Conservation (phyloP, 2,113 vertebrate genomes). For the Elanus axillaris region DNA sequence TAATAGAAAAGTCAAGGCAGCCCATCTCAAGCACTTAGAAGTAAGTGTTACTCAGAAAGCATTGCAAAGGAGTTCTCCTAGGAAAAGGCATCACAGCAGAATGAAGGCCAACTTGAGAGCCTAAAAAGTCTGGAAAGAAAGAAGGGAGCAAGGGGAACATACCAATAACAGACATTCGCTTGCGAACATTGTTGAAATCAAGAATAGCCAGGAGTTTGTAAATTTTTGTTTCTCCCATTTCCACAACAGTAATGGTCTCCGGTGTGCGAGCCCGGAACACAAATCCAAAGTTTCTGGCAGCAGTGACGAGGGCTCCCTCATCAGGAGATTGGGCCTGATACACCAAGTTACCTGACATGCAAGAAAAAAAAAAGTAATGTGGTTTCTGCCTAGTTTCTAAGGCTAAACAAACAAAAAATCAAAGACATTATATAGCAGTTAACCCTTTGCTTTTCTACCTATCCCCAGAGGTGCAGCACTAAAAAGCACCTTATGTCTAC, state of each 20-base stretch:
- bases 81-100: not conserved
- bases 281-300: constrained; percentile 93
- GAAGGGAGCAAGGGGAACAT: not conserved
- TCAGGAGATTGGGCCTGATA: constrained; percentile 98
- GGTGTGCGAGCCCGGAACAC: constrained; percentile 89
- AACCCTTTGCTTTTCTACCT: not conserved
- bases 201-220: constrained; percentile 89
- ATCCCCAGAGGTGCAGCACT: not conserved
- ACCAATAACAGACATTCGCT: constrained; percentile 98
- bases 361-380: not conserved
- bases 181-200: constrained; percentile 92
- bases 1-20: not conserved
- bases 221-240: constrained; percentile 80
- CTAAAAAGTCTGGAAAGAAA: not conserved
- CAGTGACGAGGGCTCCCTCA: constrained; percentile 92
- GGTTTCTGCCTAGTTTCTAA: not conserved
- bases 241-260: constrained; percentile 81
- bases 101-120: not conserved
- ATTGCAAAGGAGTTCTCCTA: not conserved
- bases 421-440: not conserved
- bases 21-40: not conserved
- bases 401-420: not conserved
- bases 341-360: constrained; percentile 76
- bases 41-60: not conserved
- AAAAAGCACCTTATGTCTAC: not conserved